Conservation (phyloP, 2,113 vertebrate species). For the Synodontis membranacea region DNA sequence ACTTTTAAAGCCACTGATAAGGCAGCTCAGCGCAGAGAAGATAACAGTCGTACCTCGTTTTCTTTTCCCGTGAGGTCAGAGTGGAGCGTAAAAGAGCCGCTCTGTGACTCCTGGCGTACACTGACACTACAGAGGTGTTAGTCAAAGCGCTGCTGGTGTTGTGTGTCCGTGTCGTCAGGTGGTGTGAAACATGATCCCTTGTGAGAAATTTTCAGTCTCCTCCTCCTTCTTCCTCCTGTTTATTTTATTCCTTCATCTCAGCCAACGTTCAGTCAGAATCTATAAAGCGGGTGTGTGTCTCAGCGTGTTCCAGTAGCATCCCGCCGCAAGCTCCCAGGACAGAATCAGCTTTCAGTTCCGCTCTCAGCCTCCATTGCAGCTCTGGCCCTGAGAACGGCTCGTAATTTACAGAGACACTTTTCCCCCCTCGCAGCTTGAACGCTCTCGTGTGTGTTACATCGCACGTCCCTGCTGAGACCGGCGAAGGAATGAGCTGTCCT, state of each 20-base stretch:
- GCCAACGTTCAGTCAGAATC: slow-evolving; percentile 34
- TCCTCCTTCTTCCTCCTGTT: slow-evolving; percentile 8
- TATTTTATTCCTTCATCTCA: background rate
- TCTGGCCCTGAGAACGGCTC: slow-evolving; percentile 2
- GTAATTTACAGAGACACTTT: slow-evolving; percentile 15
- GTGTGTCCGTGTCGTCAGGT: slow-evolving; percentile 13
- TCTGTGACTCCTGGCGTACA: slow-evolving; percentile 53
- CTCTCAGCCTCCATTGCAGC: slow-evolving; percentile 52
- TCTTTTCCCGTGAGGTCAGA: background rate
- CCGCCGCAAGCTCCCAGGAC: background rate
- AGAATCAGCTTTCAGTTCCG: slow-evolving; percentile 45
- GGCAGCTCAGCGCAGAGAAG: slow-evolving; percentile 60
- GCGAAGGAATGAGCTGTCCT: background rate
- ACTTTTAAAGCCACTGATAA: slow-evolving; percentile 81
- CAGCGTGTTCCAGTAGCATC: background rate
- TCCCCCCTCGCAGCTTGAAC: background rate
- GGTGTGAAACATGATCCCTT: slow-evolving; percentile 52
- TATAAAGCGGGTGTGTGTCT: slow-evolving; percentile 5
- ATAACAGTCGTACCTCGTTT: background rate
- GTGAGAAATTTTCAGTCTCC: slow-evolving; percentile 10
- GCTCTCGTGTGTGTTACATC: background rate
- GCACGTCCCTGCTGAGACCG: background rate
- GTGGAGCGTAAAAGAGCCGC: background rate
- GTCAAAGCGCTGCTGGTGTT: background rate
- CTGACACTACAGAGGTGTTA: slow-evolving; percentile 18